phyloP scores from a whole-genome alignment of 1,140 invertebrate genomes.

The Olivierus martensii region DNA sequence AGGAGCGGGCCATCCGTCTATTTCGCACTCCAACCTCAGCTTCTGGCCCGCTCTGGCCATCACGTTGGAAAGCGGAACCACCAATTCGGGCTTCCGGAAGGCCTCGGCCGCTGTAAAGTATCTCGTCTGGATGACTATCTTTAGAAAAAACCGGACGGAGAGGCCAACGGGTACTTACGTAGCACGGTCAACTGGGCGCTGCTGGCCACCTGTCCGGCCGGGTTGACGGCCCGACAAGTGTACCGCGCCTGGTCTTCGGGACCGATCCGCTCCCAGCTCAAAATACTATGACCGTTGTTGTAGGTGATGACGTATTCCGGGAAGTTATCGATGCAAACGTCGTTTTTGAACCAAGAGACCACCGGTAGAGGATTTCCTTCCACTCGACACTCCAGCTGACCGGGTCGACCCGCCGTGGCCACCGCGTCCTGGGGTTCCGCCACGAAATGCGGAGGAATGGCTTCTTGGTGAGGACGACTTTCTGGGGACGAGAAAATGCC shows the following conservation, averaged over 20 bases:
- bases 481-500: slow-evolving; percentile 37
- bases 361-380: slow-evolving; percentile 72
- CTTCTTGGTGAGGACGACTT: slow-evolving; percentile 45
- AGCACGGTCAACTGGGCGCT: slow-evolving; percentile 33
- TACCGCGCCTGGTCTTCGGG: slow-evolving; percentile 45
- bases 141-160: too few relatives aligned
- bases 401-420: slow-evolving; percentile 46
- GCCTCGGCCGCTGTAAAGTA: too few relatives aligned
- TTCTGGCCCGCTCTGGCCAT: slow-evolving; percentile 49
- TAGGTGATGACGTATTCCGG: slow-evolving; percentile 54
- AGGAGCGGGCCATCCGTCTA: slow-evolving; percentile 32
- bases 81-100: slow-evolving; percentile 40
- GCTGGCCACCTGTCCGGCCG: slow-evolving; percentile 36
- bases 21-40: slow-evolving; percentile 55
- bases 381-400: slow-evolving; percentile 56
- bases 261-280: slow-evolving; percentile 42
- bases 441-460: slow-evolving; percentile 46
- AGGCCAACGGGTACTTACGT: slow-evolving; percentile 4
- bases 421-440: slow-evolving; percentile 44
- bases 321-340: slow-evolving; percentile 61
- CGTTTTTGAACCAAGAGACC: slow-evolving; percentile 85
- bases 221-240: slow-evolving; percentile 39
- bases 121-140: too few relatives aligned
- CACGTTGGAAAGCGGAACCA: slow-evolving; percentile 39
- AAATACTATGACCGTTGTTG: slow-evolving; percentile 33